Evolutionary conservation across 2,797 vertebrate species (phyloP).

Genomic region (Syngnathus acus): DNA sequence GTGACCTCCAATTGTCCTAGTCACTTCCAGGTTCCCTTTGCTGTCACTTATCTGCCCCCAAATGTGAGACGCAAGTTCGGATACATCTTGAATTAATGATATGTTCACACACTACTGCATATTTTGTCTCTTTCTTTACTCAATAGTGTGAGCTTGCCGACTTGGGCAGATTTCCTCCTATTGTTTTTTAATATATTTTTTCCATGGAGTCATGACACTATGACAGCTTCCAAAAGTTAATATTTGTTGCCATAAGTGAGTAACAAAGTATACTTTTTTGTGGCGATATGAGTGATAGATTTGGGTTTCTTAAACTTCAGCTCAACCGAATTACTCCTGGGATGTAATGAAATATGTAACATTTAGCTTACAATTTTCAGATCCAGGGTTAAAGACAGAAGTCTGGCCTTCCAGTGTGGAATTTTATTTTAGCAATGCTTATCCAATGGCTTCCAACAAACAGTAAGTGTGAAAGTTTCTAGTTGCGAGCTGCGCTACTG

Average conservation of each 20-base stretch:
- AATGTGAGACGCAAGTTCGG: conserved; percentile 10
- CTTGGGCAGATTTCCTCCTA: conserved; percentile 48
- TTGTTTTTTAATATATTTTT: conserved; percentile 55
- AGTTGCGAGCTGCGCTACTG: background rate
- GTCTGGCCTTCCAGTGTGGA: too few relatives aligned
- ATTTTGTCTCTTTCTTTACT: conserved; percentile 24
- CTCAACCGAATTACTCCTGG: too few relatives aligned
- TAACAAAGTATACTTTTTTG: background rate
- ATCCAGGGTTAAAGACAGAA: too few relatives aligned
- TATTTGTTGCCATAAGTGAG: conserved; percentile 34
- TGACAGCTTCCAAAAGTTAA: conserved; percentile 36
- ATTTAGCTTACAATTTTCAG: too few relatives aligned
- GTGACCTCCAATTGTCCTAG: conserved; percentile 41
- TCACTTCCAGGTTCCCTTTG: conserved; percentile 39
- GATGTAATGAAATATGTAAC: too few relatives aligned
- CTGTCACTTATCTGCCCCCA: conserved; percentile 42
- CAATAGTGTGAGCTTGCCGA: conserved; percentile 22
- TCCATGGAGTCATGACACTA: conserved; percentile 58
- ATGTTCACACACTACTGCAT: conserved; percentile 37
- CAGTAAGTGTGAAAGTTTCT: background rate
- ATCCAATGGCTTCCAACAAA: background rate
- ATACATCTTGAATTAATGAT: conserved; percentile 61
- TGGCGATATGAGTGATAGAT: too few relatives aligned
- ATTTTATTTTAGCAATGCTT: background rate
- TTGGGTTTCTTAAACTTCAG: too few relatives aligned